A percentile compares a stretch with the other conserved stretches of the same genome.
These are phyloP conservation scores for Callinectes sapidus DNA, from an alignment of 2,888 invertebrate species.

Conservation along the genomic window DNA sequence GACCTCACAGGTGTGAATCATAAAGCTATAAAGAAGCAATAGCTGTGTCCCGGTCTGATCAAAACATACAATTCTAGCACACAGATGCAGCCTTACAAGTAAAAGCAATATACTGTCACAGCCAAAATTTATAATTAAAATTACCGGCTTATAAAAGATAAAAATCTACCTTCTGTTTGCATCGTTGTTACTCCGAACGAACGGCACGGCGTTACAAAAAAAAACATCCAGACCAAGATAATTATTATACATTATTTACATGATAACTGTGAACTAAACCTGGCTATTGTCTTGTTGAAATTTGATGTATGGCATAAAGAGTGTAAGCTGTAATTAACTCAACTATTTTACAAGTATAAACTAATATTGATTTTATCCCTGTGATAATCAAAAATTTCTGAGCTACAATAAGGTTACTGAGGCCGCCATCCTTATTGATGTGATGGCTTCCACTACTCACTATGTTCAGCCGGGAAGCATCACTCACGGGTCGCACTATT, in stretches of 20 bases:
- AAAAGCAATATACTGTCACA: slow-evolving; percentile 24
- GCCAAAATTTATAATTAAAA: slow-evolving; percentile 25
- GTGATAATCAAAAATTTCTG: neutral
- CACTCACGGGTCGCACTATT: neutral
- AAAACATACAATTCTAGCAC: neutral
- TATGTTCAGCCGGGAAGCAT: neutral
- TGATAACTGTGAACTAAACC: neutral
- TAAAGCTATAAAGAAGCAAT: neutral
- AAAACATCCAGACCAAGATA: neutral
- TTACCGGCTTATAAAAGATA: neutral
- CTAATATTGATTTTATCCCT: neutral
- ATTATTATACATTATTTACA: slow-evolving; percentile 14
- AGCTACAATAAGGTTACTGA: neutral
- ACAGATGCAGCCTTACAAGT: slow-evolving; percentile 7
- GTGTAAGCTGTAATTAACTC: neutral
- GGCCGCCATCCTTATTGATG: neutral
- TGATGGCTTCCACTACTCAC: neutral
- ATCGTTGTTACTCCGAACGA: neutral
- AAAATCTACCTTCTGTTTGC: neutral
- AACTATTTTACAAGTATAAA: neutral
- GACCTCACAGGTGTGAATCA: neutral
- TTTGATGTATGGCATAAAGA: neutral
- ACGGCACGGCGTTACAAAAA: neutral
- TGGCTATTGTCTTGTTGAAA: neutral
- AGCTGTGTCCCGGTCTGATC: neutral